A percentile compares a stretch with the other conserved stretches of the same genome.
These are phyloP conservation scores for Stenichneumon culpator DNA, from an alignment of 2,888 invertebrate genomes.

Conservation along the genomic window DNA sequence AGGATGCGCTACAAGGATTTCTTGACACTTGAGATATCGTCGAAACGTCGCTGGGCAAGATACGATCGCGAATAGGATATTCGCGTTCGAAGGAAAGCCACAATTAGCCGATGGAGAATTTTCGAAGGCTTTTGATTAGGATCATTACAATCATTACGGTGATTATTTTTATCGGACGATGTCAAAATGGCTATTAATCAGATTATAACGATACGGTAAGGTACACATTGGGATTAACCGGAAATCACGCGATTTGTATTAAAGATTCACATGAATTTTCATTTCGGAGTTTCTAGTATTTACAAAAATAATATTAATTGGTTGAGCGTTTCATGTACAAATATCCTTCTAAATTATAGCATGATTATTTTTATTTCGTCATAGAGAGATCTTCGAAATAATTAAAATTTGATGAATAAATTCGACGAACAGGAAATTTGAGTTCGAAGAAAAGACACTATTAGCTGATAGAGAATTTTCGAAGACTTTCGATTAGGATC, in stretches of 20 bases:
- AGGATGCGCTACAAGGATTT: slow-evolving; percentile 65
- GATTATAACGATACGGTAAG: neutral
- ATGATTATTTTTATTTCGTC: neutral
- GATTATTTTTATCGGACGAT: neutral
- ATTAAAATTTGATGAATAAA: slow-evolving; percentile 28
- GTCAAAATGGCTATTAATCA: neutral
- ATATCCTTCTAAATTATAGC: neutral
- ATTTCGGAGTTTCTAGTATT: neutral
- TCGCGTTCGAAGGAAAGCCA: slow-evolving; percentile 24
- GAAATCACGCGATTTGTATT: neutral
- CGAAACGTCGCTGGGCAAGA: slow-evolving; percentile 63
- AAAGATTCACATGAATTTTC: too few relatives aligned
- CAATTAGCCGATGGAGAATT: slow-evolving; percentile 9
- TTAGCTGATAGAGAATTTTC: neutral
- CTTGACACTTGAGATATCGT: slow-evolving; percentile 67
- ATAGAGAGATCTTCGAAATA: slow-evolving; percentile 63
- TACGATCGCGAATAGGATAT: slow-evolving; percentile 60
- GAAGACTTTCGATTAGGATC: neutral
- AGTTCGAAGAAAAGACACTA: slow-evolving; percentile 19
- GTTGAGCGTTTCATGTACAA: neutral
- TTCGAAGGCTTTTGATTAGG: neutral
- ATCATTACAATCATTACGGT: neutral
- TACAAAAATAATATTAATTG: neutral
- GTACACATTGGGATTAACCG: neutral
- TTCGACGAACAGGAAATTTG: slow-evolving; percentile 49